Conservation (phyloP, 2,888 invertebrate genomes). For the Acrobeloides nanus region DNA sequence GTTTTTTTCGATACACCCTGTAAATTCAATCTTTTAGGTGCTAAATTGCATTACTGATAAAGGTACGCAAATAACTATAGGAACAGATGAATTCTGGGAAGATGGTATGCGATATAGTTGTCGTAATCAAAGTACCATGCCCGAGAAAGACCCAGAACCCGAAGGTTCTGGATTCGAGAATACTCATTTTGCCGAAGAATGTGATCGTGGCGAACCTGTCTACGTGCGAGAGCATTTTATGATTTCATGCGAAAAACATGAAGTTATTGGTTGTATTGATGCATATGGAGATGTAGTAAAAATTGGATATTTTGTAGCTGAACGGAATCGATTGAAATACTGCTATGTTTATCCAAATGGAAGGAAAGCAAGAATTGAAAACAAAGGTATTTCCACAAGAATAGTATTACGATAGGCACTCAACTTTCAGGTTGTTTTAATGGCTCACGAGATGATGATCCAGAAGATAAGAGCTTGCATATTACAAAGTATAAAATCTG, state of each 20-base stretch:
- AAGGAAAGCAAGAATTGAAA: conserved; percentile 33
- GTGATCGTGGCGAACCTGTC: conserved; percentile 24
- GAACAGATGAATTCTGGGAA: conserved; percentile 31
- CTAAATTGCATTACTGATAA: conserved; percentile 40
- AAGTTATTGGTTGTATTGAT: conserved; percentile 35
- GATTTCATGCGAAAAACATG: conserved; percentile 35
- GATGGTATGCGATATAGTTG: conserved; percentile 24
- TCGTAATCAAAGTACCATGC: conserved; percentile 8
- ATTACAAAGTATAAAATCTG: conserved; percentile 38
- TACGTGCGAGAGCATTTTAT: conserved; percentile 38
- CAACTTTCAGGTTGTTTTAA: conserved; percentile 39
- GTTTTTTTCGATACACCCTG: too few species aligned
- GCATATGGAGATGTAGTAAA: conserved; percentile 33
- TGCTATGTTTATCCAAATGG: conserved; percentile 35
- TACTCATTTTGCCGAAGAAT: conserved; percentile 15
- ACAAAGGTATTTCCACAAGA: conserved; percentile 24
- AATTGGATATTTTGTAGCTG: conserved; percentile 32
- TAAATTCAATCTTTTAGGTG: conserved; percentile 25
- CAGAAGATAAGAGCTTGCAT: conserved; percentile 32
- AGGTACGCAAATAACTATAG: conserved; percentile 36
- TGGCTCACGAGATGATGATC: conserved; percentile 33
- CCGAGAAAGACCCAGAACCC: background rate
- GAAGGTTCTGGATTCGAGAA: conserved; percentile 5
- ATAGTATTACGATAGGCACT: conserved; percentile 1
- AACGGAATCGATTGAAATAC: conserved; percentile 28